Evolutionary conservation across 2,113 vertebrate species (phyloP).

Genomic region (Vicugna pacos): DNA sequence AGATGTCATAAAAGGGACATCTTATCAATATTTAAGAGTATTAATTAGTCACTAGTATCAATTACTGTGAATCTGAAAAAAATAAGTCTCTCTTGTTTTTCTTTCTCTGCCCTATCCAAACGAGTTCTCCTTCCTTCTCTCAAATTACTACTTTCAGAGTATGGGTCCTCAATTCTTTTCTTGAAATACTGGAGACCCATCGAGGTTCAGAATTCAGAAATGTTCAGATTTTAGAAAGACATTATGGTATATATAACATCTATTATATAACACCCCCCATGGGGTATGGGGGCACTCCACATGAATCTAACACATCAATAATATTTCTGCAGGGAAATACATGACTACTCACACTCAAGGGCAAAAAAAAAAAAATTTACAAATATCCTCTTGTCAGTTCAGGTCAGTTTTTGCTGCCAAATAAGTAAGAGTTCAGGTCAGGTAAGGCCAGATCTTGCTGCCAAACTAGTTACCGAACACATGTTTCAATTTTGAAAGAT

Average conservation of each 20-base stretch:
- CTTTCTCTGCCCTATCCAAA: not conserved
- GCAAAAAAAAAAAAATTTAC: not conserved
- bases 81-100: too few relatives aligned
- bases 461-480: slow-evolving; percentile 37
- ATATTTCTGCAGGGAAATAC: slow-evolving; percentile 17
- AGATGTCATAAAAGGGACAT: too few relatives aligned
- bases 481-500: not conserved
- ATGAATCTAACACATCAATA: not conserved
- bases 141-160: not conserved
- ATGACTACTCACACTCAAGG: not conserved
- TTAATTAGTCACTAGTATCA: too few relatives aligned
- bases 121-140: not conserved
- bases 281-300: not conserved
- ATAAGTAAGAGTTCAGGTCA: not conserved
- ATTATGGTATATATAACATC: not conserved
- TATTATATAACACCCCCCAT: not conserved
- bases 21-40: too few relatives aligned
- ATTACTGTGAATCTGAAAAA: too few relatives aligned
- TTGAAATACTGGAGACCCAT: not conserved
- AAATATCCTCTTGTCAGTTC: not conserved
- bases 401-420: not conserved
- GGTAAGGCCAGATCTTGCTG: not conserved
- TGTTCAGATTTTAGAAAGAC: not conserved
- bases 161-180: not conserved
- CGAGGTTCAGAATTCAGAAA: slow-evolving; percentile 10